Evolutionary conservation across 1,140 invertebrate genomes (phyloP).

Genomic region (Frieseomelitta varia): DNA sequence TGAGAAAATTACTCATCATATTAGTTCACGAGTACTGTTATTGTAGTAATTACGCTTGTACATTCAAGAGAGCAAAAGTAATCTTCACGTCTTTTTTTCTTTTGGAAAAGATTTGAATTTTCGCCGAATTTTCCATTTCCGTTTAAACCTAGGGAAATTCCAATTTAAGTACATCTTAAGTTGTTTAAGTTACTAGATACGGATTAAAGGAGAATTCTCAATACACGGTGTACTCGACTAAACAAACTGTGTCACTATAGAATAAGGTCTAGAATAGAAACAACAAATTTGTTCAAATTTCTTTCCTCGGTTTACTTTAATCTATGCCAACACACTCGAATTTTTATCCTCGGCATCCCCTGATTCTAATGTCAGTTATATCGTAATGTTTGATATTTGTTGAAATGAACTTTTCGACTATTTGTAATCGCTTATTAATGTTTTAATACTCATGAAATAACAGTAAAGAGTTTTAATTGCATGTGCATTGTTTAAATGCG

Average conservation of each 20-base stretch:
- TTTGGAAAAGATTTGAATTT: background rate
- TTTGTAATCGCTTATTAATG: slow-evolving; percentile 22
- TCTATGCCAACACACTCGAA: slow-evolving; percentile 28
- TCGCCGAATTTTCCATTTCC: background rate
- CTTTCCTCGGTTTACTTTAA: slow-evolving; percentile 27
- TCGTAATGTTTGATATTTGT: slow-evolving; percentile 27
- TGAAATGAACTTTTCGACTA: slow-evolving; percentile 32
- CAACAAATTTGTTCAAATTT: slow-evolving; percentile 33
- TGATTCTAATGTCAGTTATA: slow-evolving; percentile 39
- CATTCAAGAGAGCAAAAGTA: background rate
- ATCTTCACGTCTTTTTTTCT: background rate
- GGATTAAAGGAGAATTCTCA: slow-evolving; percentile 8
- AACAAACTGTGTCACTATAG: slow-evolving; percentile 6
- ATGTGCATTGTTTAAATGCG: slow-evolving; percentile 34
- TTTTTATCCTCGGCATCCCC: slow-evolving; percentile 34
- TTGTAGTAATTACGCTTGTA: background rate
- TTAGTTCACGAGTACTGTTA: background rate
- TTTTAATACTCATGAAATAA: slow-evolving; percentile 33
- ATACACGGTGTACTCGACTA: background rate
- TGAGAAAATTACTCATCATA: too few relatives aligned
- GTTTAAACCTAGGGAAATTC: slow-evolving; percentile 1
- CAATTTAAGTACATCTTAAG: background rate
- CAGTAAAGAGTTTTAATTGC: slow-evolving; percentile 17
- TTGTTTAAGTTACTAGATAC: background rate
- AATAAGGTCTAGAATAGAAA: slow-evolving; percentile 17